A percentile compares a stretch with the other conserved stretches of the same genome.
Evolutionary conservation across 2,113 vertebrate genomes (phyloP).

Genomic region (Proteles cristata): DNA sequence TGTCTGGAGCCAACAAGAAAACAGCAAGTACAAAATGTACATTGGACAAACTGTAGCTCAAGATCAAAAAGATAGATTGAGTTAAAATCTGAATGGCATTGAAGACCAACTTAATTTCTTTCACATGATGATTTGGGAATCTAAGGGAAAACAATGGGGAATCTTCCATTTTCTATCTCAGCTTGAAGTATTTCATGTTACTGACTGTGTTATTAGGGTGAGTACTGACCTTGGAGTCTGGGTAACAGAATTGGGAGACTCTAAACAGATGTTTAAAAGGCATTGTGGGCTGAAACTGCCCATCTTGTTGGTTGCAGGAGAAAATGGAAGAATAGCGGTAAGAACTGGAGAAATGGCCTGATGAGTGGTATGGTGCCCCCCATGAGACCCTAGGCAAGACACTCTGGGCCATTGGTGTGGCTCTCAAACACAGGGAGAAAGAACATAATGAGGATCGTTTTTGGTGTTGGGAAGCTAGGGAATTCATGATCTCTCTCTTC

Average conservation of each 20-base stretch:
- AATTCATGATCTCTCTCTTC: background rate
- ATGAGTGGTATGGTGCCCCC: rapidly evolving
- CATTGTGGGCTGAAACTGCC: background rate
- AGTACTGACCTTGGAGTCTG: background rate
- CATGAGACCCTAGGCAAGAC: background rate
- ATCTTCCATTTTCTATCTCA: background rate
- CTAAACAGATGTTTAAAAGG: background rate
- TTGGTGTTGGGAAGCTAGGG: background rate
- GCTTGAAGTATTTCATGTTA: background rate
- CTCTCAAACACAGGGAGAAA: background rate
- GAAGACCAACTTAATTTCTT: background rate
- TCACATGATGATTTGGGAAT: background rate
- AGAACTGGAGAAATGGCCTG: background rate
- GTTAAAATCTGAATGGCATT: background rate
- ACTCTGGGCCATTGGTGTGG: background rate
- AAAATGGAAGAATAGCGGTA: background rate
- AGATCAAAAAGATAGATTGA: background rate
- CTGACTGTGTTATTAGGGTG: background rate
- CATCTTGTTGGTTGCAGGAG: background rate
- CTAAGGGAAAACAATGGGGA: background rate
- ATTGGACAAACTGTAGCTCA: background rate
- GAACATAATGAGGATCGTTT: background rate
- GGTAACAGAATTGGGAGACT: background rate
- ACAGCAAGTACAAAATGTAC: background rate
- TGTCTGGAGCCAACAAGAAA: background rate